These are phyloP conservation scores for Dendroctonus ponderosae DNA, from an alignment of 1,140 invertebrate species.

Conservation along the genomic window DNA sequence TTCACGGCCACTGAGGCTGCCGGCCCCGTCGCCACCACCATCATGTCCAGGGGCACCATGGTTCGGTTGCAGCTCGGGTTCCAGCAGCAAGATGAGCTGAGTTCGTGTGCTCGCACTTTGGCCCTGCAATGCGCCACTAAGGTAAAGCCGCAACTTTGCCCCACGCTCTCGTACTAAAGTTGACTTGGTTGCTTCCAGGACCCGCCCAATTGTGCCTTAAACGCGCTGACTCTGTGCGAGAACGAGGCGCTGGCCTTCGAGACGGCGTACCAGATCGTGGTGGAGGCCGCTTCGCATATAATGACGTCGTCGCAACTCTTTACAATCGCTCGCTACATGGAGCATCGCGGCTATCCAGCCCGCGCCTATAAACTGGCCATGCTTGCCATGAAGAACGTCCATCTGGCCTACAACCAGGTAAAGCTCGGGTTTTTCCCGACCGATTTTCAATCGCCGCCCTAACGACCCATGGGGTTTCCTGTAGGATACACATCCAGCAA, in stretches of 20 bases:
- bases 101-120: constrained; percentile 71
- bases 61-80: constrained; percentile 71
- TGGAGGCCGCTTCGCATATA: constrained; percentile 74
- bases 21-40: constrained; percentile 76
- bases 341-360: constrained; percentile 77
- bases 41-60: constrained; percentile 78
- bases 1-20: constrained; percentile 85
- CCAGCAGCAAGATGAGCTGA: constrained; percentile 78
- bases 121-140: constrained; percentile 82
- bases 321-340: constrained; percentile 82
- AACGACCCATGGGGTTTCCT: background rate
- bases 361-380: constrained; percentile 80
- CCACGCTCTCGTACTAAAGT: no score
- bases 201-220: constrained; percentile 81
- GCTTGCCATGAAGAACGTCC: constrained; percentile 80
- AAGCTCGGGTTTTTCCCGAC: background rate
- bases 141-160: no score
- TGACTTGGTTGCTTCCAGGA: no score
- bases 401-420: constrained; percentile 81
- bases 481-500: constrained; percentile 78
- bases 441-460: no score
- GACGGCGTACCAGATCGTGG: constrained; percentile 80
- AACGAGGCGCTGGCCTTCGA: constrained; percentile 79
- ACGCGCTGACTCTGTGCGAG: constrained; percentile 80
- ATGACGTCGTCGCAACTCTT: constrained; percentile 82